Conservation (phyloP, 2,888 invertebrate species). For the Aphodius sticticus region DNA sequence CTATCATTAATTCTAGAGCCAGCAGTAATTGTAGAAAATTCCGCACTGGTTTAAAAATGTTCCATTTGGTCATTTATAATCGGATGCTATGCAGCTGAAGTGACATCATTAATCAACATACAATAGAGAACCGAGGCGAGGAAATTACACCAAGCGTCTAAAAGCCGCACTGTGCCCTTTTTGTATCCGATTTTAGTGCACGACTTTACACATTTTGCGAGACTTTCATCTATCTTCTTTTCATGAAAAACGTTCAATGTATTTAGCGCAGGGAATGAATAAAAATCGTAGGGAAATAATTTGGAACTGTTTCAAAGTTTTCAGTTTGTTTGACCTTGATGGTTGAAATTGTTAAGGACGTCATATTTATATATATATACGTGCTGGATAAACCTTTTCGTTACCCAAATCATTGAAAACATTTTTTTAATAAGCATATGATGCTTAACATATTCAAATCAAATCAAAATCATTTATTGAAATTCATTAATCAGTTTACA, state of each 20-base stretch:
- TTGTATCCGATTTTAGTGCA: neutral
- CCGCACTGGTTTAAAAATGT: neutral
- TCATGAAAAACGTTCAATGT: neutral
- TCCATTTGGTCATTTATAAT: neutral
- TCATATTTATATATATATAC: too few species aligned
- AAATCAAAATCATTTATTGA: too few species aligned
- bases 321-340: too few species aligned
- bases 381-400: too few species aligned
- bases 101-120: neutral
- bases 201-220: neutral
- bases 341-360: too few species aligned
- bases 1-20: neutral
- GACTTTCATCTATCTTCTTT: neutral
- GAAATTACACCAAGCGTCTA: neutral
- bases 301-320: too few species aligned
- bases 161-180: neutral
- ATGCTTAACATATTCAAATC: too few species aligned
- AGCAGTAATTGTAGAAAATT: neutral
- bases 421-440: too few species aligned
- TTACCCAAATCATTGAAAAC: too few species aligned
- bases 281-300: too few species aligned
- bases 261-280: too few species aligned
- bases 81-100: neutral
- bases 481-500: too few species aligned
- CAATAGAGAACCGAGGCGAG: neutral